These are phyloP conservation scores for Homalodisca vitripennis DNA, from an alignment of 1,140 invertebrate species.

Conservation along the genomic window DNA sequence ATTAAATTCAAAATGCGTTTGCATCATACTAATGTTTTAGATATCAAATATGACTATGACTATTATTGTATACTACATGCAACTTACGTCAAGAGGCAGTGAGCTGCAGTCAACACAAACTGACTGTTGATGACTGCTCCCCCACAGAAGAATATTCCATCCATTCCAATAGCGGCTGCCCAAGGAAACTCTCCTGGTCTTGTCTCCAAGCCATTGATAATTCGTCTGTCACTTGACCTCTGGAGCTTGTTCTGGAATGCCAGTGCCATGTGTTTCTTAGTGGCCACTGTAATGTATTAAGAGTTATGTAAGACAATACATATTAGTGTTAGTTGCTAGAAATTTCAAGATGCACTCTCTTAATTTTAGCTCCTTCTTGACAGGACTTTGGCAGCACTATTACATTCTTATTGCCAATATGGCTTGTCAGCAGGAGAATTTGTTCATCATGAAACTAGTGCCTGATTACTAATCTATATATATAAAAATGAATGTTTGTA, in stretches of 20 bases:
- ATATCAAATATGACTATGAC: too few relatives aligned
- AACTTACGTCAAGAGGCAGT: conserved; percentile 55
- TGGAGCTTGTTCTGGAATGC: background rate
- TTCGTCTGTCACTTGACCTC: conserved; percentile 35
- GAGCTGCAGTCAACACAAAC: conserved; percentile 60
- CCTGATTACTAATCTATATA: too few relatives aligned
- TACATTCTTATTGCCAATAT: too few relatives aligned
- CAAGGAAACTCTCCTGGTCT: conserved; percentile 49
- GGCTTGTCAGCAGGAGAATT: too few relatives aligned
- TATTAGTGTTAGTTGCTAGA: background rate
- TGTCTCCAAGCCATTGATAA: conserved; percentile 47
- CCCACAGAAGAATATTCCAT: conserved; percentile 56
- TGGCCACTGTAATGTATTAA: background rate
- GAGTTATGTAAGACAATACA: background rate
- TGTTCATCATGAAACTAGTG: too few relatives aligned
- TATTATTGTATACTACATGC: background rate
- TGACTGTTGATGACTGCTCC: conserved; percentile 56
- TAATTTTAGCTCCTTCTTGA: too few relatives aligned
- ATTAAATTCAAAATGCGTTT: too few relatives aligned
- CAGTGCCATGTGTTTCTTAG: background rate
- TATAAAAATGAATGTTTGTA: too few relatives aligned
- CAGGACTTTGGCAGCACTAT: too few relatives aligned
- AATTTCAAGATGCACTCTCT: too few relatives aligned
- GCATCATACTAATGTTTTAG: too few relatives aligned
- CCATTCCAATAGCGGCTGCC: conserved; percentile 47